phyloP scores from a whole-genome alignment of 1,140 invertebrate species.

The Listronotus bonariensis region DNA sequence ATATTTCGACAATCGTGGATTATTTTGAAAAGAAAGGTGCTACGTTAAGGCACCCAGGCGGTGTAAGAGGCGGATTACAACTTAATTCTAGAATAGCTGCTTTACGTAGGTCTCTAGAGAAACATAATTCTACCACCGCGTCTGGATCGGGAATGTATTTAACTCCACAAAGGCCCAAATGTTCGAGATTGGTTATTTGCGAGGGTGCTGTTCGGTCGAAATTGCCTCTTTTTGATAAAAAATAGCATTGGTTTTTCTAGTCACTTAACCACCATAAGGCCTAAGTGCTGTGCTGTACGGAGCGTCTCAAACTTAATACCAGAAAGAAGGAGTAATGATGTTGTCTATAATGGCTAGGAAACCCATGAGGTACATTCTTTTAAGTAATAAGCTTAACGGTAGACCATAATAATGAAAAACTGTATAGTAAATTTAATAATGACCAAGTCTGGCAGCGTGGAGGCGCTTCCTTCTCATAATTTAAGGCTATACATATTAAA shows the following conservation, averaged over 20 bases:
- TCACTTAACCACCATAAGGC: neutral
- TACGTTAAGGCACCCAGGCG: conserved; percentile 45
- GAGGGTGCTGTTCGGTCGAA: conserved; percentile 84
- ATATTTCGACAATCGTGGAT: conserved; percentile 85
- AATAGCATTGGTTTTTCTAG: conserved; percentile 53
- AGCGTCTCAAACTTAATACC: neutral
- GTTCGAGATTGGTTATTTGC: conserved; percentile 69
- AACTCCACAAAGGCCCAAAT: conserved; percentile 50
- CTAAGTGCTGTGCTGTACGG: neutral
- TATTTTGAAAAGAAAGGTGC: conserved; percentile 80
- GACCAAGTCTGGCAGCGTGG: no score
- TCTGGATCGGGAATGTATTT: conserved; percentile 46
- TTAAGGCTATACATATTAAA: no score
- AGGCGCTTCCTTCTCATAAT: no score
- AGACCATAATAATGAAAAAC: no score
- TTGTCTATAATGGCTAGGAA: no score
- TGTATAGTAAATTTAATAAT: no score
- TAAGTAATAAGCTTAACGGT: no score
- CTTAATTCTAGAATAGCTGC: conserved; percentile 49
- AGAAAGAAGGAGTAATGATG: no score
- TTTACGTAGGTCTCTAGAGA: conserved; percentile 47
- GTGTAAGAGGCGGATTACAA: conserved; percentile 43
- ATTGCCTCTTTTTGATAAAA: conserved; percentile 83
- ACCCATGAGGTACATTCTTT: no score
- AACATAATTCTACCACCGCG: conserved; percentile 39